These are phyloP conservation scores for Sylvicapra grimmia DNA, from an alignment of 2,113 vertebrate species.

Conservation along the genomic window DNA sequence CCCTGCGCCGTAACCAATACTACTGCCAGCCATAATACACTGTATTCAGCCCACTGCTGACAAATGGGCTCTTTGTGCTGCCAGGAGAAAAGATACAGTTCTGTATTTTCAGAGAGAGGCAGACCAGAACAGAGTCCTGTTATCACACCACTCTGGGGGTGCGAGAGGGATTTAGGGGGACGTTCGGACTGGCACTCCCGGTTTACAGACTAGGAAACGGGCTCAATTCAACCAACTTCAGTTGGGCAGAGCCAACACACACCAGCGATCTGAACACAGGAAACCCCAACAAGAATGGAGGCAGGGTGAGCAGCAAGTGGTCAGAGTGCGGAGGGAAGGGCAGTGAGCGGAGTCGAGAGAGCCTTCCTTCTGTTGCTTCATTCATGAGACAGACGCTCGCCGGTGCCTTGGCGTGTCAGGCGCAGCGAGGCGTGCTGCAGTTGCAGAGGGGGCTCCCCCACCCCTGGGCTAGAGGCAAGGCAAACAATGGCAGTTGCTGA, in stretches of 20 bases:
- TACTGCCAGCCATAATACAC: background rate
- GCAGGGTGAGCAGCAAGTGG: accelerated
- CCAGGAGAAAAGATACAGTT: background rate
- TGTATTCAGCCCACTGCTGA: background rate
- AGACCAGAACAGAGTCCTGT: background rate
- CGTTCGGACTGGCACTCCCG: accelerated
- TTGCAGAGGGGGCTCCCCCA: background rate
- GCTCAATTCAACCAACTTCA: background rate
- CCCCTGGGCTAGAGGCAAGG: background rate
- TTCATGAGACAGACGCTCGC: background rate
- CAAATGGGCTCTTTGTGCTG: conserved; percentile 33
- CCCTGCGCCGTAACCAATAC: conserved; percentile 3
- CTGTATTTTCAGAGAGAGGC: background rate
- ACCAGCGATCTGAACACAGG: background rate
- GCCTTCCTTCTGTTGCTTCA: background rate
- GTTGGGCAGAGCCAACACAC: background rate
- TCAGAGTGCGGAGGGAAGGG: accelerated
- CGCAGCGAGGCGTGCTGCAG: background rate
- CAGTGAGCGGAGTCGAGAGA: background rate
- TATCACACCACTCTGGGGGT: background rate
- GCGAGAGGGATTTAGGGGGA: background rate
- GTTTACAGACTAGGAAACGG: background rate
- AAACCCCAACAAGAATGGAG: background rate
- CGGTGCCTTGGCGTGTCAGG: background rate
- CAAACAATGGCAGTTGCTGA: background rate